Percentiles rank a stretch among this genome's conserved stretches.
Evolutionary conservation across 53 echinoderm and acorn worm genomes (phyloP).

Genomic region (Luidia sarsii): DNA sequence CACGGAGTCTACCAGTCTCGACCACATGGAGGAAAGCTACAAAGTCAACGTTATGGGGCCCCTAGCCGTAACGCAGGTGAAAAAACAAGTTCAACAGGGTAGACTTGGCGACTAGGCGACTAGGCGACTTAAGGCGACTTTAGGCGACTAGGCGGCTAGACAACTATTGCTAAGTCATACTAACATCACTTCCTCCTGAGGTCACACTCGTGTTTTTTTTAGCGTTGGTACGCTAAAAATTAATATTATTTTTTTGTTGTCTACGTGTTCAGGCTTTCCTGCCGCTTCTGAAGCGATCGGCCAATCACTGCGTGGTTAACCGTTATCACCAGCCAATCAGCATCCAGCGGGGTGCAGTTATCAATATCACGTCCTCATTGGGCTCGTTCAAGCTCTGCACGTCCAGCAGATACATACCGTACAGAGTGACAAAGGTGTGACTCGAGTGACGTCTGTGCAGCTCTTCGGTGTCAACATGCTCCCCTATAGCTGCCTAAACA

Average conservation of each 20-base stretch:
- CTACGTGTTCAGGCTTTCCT: conserved; percentile 58
- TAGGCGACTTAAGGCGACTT: no score
- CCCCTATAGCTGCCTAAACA: no score
- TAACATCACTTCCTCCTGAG: no score
- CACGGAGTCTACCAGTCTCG: conserved; percentile 12
- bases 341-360: conserved; percentile 48
- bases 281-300: conserved; percentile 58
- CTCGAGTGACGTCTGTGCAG: no score
- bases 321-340: conserved; percentile 2
- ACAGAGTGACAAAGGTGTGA: conserved; percentile 76
- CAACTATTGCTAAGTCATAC: no score
- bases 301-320: background rate
- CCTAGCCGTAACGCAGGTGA: conserved; percentile 47
- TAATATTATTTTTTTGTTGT: background rate
- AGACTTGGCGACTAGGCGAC: no score
- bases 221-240: no score
- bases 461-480: no score
- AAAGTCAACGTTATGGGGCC: conserved; percentile 56
- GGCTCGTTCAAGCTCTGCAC: conserved; percentile 55
- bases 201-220: no score
- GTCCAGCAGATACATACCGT: conserved; percentile 57
- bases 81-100: no score
- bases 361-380: conserved; percentile 64
- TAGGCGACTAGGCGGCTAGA: no score
- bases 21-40: conserved; percentile 30